Evolutionary conservation across 2,888 invertebrate genomes (phyloP), one percentile per base, ranked within the genome.

Genomic region (Azorinus chamasolen): DNA sequence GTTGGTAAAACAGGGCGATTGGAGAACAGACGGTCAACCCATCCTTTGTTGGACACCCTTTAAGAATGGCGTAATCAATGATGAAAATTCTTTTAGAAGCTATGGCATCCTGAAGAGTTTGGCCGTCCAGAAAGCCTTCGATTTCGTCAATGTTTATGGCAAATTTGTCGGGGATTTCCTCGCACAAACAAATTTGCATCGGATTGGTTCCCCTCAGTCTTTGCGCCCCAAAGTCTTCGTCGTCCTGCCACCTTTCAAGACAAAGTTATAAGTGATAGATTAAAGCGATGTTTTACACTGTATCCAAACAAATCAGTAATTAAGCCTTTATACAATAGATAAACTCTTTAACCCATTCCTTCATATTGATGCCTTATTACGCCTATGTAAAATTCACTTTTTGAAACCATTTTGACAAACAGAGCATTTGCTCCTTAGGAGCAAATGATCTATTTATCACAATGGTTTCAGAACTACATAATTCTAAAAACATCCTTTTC

Each of bases 1-100:
- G 91, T n/a, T 93, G 83, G 78, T 90, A 93, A 85, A 94, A 94
- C 59, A 94, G 84, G 0, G 92, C 94, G 24, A 94, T 87, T 2
- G 94, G 94, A 24, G 90, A 83, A 68, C 92, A 91, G 16, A 93
- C 51, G 32, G 63, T 88, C 87, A n/a, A 92, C 32, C 90, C 90
- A 45, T 18, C 74, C 75, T 14, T 43, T 37, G 37, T 88, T 10
- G 74, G 68, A 12, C 93, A 76, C 22, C 86, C 87, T 25, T 91
- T 86, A 50, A 93, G 84, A 24, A 93, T 87, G 46, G 87, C 85
- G 48, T 92, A 81, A 81, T 93, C 93, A 8, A 92, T 88, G 2
- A 92, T 86, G 83, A 93, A 93, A 18, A 93, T 81, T 53, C 90
- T 86, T 27, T 91, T 91, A 0, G 85, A 81, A 59, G 86, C 82